Conservation (phyloP, 2,113 vertebrate genomes). For the Stigmatopora argus region DNA sequence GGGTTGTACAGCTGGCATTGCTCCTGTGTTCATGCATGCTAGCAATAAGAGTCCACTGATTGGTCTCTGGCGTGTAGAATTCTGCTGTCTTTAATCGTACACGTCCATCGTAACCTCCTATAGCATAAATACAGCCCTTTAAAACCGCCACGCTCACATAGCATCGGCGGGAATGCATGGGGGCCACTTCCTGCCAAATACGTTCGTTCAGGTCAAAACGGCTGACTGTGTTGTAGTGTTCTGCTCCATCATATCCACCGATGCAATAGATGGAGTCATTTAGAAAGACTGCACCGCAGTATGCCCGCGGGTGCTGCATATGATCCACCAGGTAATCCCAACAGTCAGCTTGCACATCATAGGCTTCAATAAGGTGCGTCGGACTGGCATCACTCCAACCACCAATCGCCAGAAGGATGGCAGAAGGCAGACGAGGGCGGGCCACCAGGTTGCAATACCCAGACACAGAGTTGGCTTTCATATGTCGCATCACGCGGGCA, state of each 20-base stretch:
- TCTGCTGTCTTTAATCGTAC: slow-evolving; percentile 26
- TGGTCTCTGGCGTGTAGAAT: slow-evolving; percentile 27
- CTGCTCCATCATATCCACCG: slow-evolving; percentile 28
- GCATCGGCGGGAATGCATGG: slow-evolving; percentile 37
- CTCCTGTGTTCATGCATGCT: slow-evolving; percentile 34
- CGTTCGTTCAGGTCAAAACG: slow-evolving; percentile 13
- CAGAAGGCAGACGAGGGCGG: slow-evolving; percentile 37
- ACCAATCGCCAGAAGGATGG: slow-evolving; percentile 36
- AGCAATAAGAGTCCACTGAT: slow-evolving; percentile 45
- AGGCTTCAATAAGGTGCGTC: slow-evolving; percentile 14
- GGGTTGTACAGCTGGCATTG: slow-evolving; percentile 60
- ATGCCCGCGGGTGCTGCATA: slow-evolving; percentile 5
- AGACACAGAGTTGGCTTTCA: fast-evolving
- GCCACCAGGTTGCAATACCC: background rate
- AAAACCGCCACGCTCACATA: slow-evolving; percentile 40
- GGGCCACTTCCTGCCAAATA: slow-evolving; percentile 26
- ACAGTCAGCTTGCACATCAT: background rate
- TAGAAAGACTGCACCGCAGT: slow-evolving; percentile 29
- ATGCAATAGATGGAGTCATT: slow-evolving; percentile 31
- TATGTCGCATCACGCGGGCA: fast-evolving
- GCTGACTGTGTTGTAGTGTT: slow-evolving; percentile 19
- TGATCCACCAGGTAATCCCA: slow-evolving; percentile 9
- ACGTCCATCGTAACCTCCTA: slow-evolving; percentile 32
- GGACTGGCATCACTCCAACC: background rate
- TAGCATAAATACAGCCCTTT: slow-evolving; percentile 35